Base-by-base conservation (phyloP, 2,888 invertebrate genomes). In the Agapetus fuscipes region DNA sequence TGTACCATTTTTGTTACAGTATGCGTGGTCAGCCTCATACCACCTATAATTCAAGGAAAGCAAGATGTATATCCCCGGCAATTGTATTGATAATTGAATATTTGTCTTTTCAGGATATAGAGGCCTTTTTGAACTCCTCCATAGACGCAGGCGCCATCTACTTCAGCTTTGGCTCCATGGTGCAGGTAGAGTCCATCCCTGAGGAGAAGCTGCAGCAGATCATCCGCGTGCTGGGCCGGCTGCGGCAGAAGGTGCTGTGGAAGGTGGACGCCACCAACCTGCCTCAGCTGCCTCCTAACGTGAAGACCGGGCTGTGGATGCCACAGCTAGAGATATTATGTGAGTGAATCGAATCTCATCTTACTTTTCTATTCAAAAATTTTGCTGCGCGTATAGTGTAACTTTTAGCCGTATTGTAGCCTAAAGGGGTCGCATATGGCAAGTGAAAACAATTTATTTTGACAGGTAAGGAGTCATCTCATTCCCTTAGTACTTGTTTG, bases 121-220 rank as follows among this genome's bases (percentile, higher is more conserved):
- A 67, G 50, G 52, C 54, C 9, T 54, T 67, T 30, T 46, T 72
- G 38, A 67, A 71, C 48, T 60, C 59, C 17, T 64, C 69, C 0
- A 52, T 54, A 11, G 63, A 72, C 37, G 20, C 4, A 9, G 73
- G 72, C 10, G 64, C 74, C 15, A 68, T 76, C 39, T 75, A 71
- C 52, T 71, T 75, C 60, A 72, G 72, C 46, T 71, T 76, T 50
- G 76, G 76, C 7, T 75, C 75, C 4, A 71, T 75, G 66, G 60
- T 76, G 1, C 56, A 65, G 14, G 69, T 71, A 24, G 73, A 73
- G 53, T 67, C 69, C 1, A 69, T 75, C 45, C 66, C 73, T 1
- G 56, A 55, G 25, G 59, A 64, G 12, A 66, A 58, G 46, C 51
- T 72, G 30, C 56, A 62, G 43, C 60, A 60, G 35, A 66, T 76